Evolutionary conservation across 2,888 invertebrate genomes (phyloP).

Genomic region (Drosophila borborema): DNA sequence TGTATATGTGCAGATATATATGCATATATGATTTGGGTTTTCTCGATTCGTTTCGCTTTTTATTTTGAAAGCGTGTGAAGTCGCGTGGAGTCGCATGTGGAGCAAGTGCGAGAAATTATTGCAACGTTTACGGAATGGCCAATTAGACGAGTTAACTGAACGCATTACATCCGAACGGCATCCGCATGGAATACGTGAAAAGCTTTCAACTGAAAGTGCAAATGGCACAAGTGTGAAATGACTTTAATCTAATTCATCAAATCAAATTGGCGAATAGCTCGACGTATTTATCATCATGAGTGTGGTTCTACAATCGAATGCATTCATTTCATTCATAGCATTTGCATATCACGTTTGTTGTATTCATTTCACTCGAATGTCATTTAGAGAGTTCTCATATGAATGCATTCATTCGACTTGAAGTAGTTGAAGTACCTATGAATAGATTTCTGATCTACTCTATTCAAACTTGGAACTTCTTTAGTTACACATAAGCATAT

Average conservation of each 20-base stretch:
- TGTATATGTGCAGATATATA: not conserved
- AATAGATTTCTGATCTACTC: no score
- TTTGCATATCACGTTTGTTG: not conserved
- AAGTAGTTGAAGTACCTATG: no score
- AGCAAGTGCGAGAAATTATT: conserved; percentile 42
- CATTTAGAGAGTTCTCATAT: not conserved
- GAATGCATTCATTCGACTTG: no score
- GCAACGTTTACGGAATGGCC: conserved; percentile 48
- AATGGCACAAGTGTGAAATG: not conserved
- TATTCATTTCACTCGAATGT: not conserved
- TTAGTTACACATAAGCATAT: no score
- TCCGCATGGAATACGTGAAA: not conserved
- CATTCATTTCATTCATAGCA: not conserved
- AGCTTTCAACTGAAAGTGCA: conserved; percentile 3
- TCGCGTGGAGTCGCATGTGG: conserved; percentile 9
- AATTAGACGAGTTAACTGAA: conserved; percentile 38
- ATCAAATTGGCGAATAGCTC: not conserved
- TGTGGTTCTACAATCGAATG: not conserved
- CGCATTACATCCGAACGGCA: not conserved
- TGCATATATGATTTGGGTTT: not conserved
- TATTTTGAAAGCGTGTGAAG: conserved; percentile 57
- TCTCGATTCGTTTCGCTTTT: conserved; percentile 47
- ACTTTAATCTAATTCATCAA: not conserved
- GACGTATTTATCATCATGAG: not conserved
- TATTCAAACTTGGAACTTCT: no score